Evolutionary conservation across 2,797 vertebrate genomes (phyloP), one percentile per base, ranked within the genome.

Genomic region (Acrocephalus scirpaceus): DNA sequence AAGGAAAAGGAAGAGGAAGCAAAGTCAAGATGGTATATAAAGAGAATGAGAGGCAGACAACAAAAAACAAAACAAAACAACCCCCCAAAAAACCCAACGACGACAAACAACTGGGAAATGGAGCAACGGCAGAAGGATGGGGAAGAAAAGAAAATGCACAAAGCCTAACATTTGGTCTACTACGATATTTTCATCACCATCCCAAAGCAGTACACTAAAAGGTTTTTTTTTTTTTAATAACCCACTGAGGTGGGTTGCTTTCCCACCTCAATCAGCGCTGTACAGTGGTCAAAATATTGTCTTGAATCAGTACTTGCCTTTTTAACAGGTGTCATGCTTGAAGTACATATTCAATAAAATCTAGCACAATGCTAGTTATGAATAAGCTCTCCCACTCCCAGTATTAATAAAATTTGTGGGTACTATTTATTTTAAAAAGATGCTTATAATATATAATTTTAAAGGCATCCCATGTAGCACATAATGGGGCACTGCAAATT

Each of bases 1-100:
- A 85, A 82, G 70, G 70, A 93, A 92, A 94, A 86, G 56, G 74
- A 88, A 93, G 47, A 81, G 67, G 79, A 91, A 91, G 72, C 34
- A 65, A 71, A 90, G 54, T 72, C 69, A 78, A 91, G 12, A 69
- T 36, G 22, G 30, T 36, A 22, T 11, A 56, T 11, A 45, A 86
- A 86, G 44, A 93, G 81, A 89, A 86, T 69, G 65, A 88, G 50
- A 89, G 75, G 65, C 87, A 93, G 54, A 75, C 11, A 36, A 21
- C 0, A 11, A 64, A n/a, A 75, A 30, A n/a, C 27, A 67, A 47
- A 8, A 13, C 42, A 44, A 36, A n/a, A 67, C 42, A 8, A 13
- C 30, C 25, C 23, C 22, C 13, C 20, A 7, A 36, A 4, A 34
- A 44, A 47, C 10, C 20, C 12, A 56, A 56, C 14, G 22, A 34